Conservation (phyloP, 2,888 invertebrate genomes). For the Emmelina monodactyla region DNA sequence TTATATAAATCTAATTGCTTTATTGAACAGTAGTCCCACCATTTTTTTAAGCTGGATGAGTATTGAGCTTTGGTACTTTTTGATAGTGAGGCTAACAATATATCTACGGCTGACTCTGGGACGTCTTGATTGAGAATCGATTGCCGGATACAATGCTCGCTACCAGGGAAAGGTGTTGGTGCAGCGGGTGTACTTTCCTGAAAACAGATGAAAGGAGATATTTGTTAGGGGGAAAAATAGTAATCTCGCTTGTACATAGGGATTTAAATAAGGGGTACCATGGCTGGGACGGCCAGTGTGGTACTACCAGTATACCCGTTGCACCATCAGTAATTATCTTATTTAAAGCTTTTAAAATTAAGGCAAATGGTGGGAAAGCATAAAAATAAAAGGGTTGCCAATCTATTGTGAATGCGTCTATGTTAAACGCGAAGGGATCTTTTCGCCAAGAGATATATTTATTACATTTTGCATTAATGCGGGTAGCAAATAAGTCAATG, state of each 20-base stretch:
- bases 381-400: background rate
- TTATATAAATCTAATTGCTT: slow-evolving; percentile 4
- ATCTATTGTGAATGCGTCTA: background rate
- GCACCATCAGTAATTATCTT: no score
- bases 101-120: slow-evolving; percentile 7
- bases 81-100: slow-evolving; percentile 13
- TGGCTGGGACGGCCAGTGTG: background rate
- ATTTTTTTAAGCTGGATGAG: slow-evolving; percentile 9
- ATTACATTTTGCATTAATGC: slow-evolving; percentile 2
- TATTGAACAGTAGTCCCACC: slow-evolving; percentile 12
- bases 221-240: slow-evolving; percentile 10
- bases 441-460: background rate
- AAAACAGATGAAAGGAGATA: slow-evolving; percentile 12
- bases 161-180: slow-evolving; percentile 14
- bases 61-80: slow-evolving; percentile 11
- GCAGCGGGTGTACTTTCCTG: slow-evolving; percentile 14
- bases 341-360: no score
- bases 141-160: slow-evolving; percentile 13
- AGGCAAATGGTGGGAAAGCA: background rate
- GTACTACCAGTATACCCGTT: background rate
- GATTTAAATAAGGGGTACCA: background rate
- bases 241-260: background rate
- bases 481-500: background rate
- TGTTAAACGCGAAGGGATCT: slow-evolving; percentile 1
- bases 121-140: slow-evolving; percentile 5